These are phyloP conservation scores for Lissocephala sabroskyi DNA, from an alignment of 2,888 invertebrate genomes.

Conservation along the genomic window DNA sequence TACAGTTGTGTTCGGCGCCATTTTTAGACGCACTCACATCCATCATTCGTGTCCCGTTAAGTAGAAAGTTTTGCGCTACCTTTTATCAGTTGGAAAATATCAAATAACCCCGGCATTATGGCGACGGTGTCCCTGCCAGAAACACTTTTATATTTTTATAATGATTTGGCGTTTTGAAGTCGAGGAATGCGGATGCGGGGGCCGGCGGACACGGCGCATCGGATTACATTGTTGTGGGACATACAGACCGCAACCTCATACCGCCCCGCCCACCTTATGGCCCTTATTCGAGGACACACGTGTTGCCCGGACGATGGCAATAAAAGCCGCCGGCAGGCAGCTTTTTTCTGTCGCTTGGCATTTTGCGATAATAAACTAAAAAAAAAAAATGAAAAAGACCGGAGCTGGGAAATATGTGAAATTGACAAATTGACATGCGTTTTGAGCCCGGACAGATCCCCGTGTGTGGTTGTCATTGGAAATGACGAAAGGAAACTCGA, in stretches of 20 bases:
- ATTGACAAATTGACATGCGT: conserved; percentile 64
- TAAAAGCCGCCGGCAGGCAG: conserved; percentile 35
- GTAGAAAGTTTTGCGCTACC: conserved; percentile 42
- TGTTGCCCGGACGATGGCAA: conserved; percentile 62
- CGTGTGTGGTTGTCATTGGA: conserved; percentile 40
- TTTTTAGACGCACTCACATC: too few relatives aligned
- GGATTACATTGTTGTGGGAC: conserved; percentile 67
- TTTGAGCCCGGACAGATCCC: conserved; percentile 46
- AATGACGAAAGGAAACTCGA: conserved; percentile 34
- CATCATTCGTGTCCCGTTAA: too few relatives aligned
- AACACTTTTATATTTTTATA: conserved; percentile 44
- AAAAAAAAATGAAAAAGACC: conserved; percentile 5
- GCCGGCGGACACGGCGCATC: conserved; percentile 33
- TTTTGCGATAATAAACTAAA: conserved; percentile 36
- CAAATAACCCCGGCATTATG: conserved; percentile 64
- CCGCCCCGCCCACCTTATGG: too few relatives aligned
- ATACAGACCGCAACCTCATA: too few relatives aligned
- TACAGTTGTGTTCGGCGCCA: too few relatives aligned
- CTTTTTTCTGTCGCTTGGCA: conserved; percentile 19
- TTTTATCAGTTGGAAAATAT: conserved; percentile 69
- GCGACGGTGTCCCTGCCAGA: too few relatives aligned
- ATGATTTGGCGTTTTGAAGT: conserved; percentile 48
- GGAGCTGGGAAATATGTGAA: conserved; percentile 34
- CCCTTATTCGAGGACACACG: conserved; percentile 37
- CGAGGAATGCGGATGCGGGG: conserved; percentile 7